Conservation (phyloP, 2,888 invertebrate species). For the Spilarctia lutea region DNA sequence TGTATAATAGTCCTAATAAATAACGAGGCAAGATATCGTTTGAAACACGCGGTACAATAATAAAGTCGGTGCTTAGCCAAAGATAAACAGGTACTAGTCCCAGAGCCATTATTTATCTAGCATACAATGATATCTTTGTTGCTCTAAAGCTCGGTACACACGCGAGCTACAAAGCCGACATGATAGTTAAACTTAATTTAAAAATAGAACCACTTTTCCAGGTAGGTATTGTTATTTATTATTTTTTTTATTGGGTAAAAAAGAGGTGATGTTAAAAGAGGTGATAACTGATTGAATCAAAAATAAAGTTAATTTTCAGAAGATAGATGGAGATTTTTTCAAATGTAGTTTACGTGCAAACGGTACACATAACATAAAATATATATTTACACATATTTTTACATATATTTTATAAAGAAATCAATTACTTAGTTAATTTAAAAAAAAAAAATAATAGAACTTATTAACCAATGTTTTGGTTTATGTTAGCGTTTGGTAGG, state of each 20-base stretch:
- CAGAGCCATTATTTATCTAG: conserved; percentile 24
- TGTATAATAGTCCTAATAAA: not conserved
- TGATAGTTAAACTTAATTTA: not conserved
- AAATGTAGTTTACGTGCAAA: no score
- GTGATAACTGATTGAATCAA: no score
- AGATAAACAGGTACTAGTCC: conserved; percentile 21
- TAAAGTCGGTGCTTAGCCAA: conserved; percentile 20
- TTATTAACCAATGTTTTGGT: no score
- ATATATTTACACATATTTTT: no score
- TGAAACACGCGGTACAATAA: conserved; percentile 10
- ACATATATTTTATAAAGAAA: no score
- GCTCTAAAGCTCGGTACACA: conserved; percentile 18
- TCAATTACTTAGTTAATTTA: no score
- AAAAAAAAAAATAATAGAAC: no score
- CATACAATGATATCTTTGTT: conserved; percentile 27
- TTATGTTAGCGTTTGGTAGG: no score
- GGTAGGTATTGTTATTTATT: not conserved
- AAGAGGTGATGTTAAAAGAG: not conserved
- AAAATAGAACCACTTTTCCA: not conserved
- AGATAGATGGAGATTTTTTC: no score
- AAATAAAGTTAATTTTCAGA: no score
- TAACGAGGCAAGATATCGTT: conserved; percentile 11
- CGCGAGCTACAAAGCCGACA: not conserved
- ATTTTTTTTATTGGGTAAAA: not conserved
- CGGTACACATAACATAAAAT: no score